Percentiles rank a stretch among this genome's conserved stretches.
phyloP scores from a whole-genome alignment of 2,797 vertebrate species.

The Sebastes cheni region DNA sequence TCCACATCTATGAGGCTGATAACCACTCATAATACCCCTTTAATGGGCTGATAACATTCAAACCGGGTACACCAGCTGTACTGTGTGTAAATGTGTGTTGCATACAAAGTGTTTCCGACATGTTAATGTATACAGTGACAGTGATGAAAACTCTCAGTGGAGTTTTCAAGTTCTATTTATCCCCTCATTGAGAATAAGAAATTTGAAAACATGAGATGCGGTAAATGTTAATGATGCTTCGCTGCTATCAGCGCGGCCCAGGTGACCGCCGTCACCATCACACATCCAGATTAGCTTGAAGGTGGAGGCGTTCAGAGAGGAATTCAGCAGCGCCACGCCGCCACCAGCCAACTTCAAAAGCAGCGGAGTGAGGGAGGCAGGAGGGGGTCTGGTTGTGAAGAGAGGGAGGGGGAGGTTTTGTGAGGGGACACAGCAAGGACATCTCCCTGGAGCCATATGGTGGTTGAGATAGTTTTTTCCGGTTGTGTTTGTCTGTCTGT shows the following conservation, averaged over 20 bases:
- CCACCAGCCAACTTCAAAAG: slow-evolving; percentile 62
- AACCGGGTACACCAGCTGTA: too few relatives aligned
- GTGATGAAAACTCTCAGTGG: not conserved
- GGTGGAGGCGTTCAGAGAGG: slow-evolving; percentile 43
- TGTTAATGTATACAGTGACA: not conserved
- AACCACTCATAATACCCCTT: too few relatives aligned
- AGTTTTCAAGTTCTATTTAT: slow-evolving; percentile 4
- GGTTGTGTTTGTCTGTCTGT: slow-evolving; percentile 66
- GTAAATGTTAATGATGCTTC: slow-evolving; percentile 39
- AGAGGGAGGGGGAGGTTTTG: not conserved
- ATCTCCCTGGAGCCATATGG: slow-evolving; percentile 66
- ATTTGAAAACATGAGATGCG: not conserved
- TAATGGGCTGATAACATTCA: too few relatives aligned
- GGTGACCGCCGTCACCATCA: slow-evolving; percentile 62
- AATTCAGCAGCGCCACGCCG: not conserved
- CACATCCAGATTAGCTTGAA: slow-evolving; percentile 55
- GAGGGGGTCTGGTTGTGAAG: not conserved
- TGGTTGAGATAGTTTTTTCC: slow-evolving; percentile 60
- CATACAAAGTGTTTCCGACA: not conserved
- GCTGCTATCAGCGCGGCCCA: slow-evolving; percentile 65
- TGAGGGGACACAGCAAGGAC: slow-evolving; percentile 73
- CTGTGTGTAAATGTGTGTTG: not conserved
- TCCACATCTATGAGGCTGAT: too few relatives aligned
- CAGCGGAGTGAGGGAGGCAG: slow-evolving; percentile 8
- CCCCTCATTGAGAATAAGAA: not conserved